Conservation (phyloP, 2,888 invertebrate species). For the Scaptomyza polygonia region DNA sequence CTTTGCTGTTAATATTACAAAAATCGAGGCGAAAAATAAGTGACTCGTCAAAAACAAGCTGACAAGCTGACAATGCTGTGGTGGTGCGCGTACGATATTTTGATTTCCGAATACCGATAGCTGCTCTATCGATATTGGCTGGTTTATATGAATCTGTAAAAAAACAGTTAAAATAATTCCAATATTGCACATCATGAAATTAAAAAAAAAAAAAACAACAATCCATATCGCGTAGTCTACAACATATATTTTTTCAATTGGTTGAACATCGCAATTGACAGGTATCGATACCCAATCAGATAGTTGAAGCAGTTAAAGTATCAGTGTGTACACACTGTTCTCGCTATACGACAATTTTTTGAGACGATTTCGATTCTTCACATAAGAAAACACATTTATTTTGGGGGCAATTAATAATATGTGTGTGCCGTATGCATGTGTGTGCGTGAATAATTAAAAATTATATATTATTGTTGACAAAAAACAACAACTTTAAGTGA, state of each 20-base stretch:
- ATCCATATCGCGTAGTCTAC: too few relatives aligned
- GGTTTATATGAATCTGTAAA: not conserved
- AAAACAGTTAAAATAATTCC: too few relatives aligned
- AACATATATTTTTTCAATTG: not conserved
- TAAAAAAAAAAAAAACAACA: too few relatives aligned
- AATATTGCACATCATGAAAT: not conserved
- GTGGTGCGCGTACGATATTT: constrained; percentile 20
- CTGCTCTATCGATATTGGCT: constrained; percentile 17
- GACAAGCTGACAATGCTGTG: constrained; percentile 48
- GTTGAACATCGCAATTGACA: not conserved
- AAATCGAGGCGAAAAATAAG: constrained; percentile 43
- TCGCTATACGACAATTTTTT: constrained; percentile 55
- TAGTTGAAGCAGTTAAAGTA: constrained; percentile 11
- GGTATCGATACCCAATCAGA: constrained; percentile 56
- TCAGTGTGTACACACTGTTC: constrained; percentile 63
- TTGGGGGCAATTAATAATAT: constrained; percentile 57
- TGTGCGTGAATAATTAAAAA: constrained; percentile 51
- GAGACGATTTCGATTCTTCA: constrained; percentile 62
- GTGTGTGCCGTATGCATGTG: constrained; percentile 55
- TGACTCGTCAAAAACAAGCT: constrained; percentile 75
- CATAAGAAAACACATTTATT: constrained; percentile 69
- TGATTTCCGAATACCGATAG: not conserved
- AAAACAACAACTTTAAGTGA: constrained; percentile 36
- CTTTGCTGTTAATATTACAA: constrained; percentile 17
- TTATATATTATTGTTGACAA: constrained; percentile 38